Percentiles rank a stretch among this genome's conserved stretches.
phyloP scores from a whole-genome alignment of 2,888 invertebrate genomes.

The Hydrotaea diabolus region DNA sequence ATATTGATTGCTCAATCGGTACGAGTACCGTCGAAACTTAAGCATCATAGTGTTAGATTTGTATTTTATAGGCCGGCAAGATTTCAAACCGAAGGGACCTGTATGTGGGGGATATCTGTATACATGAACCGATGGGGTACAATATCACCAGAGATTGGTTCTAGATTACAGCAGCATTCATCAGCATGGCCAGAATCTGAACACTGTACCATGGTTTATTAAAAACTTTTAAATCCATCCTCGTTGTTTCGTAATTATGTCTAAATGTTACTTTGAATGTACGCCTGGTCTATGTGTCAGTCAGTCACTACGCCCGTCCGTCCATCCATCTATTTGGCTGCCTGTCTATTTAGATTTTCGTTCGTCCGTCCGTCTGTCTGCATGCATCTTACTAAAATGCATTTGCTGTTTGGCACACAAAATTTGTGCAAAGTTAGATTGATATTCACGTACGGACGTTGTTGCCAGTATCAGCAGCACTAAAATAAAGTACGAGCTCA shows the following conservation, averaged over 20 bases:
- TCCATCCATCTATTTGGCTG: not conserved
- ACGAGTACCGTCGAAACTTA: no score
- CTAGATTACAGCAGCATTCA: no score
- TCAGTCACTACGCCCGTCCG: conserved; percentile 5
- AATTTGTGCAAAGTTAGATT: conserved; percentile 11
- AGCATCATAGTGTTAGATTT: no score
- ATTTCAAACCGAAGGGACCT: no score
- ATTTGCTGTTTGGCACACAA: conserved; percentile 20
- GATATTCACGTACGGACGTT: conserved; percentile 12
- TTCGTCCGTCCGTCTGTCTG: not conserved
- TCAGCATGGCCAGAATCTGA: no score
- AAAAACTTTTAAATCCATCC: not conserved
- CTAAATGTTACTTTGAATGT: not conserved
- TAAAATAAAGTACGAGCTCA: conserved; percentile 12
- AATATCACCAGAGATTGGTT: no score
- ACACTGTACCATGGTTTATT: no score
- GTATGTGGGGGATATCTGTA: no score
- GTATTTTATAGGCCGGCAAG: no score
- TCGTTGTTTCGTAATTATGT: not conserved
- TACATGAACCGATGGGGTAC: no score
- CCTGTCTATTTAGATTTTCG: conserved; percentile 1
- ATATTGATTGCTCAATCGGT: no score
- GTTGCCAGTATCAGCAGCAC: conserved; percentile 9
- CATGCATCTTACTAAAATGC: conserved; percentile 2
- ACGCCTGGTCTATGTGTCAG: conserved; percentile 1